phyloP scores from a whole-genome alignment of 2,113 vertebrate species.

The Pongo abelii region DNA sequence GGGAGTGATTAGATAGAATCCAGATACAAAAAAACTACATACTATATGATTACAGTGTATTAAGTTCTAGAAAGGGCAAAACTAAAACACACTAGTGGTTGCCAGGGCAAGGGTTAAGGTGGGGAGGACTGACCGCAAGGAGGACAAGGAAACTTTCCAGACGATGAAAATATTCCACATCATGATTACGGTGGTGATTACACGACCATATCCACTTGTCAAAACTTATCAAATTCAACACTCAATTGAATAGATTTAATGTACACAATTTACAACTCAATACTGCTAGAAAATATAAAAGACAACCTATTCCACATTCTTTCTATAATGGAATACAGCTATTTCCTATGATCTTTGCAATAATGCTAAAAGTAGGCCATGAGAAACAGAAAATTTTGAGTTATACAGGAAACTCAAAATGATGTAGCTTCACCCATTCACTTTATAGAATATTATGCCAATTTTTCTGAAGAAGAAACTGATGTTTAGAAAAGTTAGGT shows the following conservation, averaged over 20 bases:
- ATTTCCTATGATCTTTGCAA: not conserved
- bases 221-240: conserved; percentile 13
- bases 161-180: not conserved
- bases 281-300: not conserved
- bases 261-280: not conserved
- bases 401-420: not conserved
- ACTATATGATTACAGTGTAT: not conserved
- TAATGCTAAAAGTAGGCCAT: not conserved
- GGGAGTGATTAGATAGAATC: not conserved
- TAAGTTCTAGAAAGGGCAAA: not conserved
- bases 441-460: not conserved
- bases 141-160: not conserved
- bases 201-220: not conserved
- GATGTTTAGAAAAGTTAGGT: not conserved
- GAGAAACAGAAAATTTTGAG: not conserved
- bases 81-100: not conserved
- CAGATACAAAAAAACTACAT: not conserved
- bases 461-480: conserved; percentile 1
- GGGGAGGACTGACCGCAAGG: not conserved
- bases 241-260: not conserved
- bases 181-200: not conserved
- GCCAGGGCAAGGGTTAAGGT: not conserved
- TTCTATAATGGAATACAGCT: not conserved
- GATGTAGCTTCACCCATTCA: not conserved
- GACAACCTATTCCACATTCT: not conserved